A percentile compares a stretch with the other conserved stretches of the same genome.
phyloP scores from a whole-genome alignment of 1,140 invertebrate species.

The Armadillidium nasatum region DNA sequence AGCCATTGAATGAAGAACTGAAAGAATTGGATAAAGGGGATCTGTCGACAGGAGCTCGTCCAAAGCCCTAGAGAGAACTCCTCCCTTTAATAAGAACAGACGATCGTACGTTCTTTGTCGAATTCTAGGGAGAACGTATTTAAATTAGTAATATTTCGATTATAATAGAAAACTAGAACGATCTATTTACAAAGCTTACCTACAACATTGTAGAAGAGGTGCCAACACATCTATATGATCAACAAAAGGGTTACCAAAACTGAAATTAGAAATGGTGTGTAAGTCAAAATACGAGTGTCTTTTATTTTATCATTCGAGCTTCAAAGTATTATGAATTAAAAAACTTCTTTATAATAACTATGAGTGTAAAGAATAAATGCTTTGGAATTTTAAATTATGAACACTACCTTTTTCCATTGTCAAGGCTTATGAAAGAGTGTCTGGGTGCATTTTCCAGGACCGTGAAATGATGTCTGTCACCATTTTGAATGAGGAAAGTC shows the following conservation, averaged over 20 bases:
- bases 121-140: not conserved
- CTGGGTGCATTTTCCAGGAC: not conserved
- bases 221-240: not conserved
- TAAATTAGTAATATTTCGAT: no score
- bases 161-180: no score
- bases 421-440: not conserved
- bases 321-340: no score
- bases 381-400: no score
- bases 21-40: not conserved
- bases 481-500: slow-evolving; percentile 8
- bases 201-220: not conserved
- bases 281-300: no score
- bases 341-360: no score
- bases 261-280: not conserved
- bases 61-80: not conserved
- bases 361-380: no score
- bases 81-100: not conserved
- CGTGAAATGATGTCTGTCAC: not conserved
- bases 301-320: no score
- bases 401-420: not conserved
- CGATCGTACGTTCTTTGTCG: not conserved
- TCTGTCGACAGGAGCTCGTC: not conserved
- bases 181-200: not conserved
- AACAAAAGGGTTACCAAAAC: not conserved
- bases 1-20: not conserved